Percentiles rank a stretch among this genome's conserved stretches.
These are phyloP conservation scores for Adelges cooleyi DNA, from an alignment of 1,140 invertebrate genomes.

Conservation along the genomic window DNA sequence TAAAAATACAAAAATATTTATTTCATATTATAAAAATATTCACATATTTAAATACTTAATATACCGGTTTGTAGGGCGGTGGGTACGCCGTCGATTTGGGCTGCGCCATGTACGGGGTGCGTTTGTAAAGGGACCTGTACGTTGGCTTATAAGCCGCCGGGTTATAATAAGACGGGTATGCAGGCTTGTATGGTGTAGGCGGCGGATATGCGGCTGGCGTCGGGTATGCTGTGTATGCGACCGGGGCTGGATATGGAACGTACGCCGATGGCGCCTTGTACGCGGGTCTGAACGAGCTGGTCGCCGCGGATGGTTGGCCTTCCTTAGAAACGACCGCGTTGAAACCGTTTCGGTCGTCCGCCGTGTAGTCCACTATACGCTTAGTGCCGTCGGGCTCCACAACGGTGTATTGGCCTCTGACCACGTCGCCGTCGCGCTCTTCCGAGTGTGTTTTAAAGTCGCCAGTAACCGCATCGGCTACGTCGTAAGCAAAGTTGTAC, in stretches of 20 bases:
- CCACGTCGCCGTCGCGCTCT: constrained; percentile 45
- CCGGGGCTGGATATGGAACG: neutral
- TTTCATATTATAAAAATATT: no score
- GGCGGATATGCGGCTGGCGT: no score
- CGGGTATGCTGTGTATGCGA: neutral
- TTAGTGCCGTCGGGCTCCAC: constrained; percentile 66
- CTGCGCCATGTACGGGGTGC: no score
- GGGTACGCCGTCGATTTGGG: no score
- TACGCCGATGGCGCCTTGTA: neutral
- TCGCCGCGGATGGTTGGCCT: neutral
- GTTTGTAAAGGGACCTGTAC: no score
- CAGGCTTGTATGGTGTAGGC: no score
- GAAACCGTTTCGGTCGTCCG: constrained; percentile 64
- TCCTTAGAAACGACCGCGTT: constrained; percentile 49
- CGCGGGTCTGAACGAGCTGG: neutral
- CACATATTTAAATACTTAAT: no score
- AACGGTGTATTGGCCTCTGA: constrained; percentile 59
- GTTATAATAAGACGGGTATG: no score
- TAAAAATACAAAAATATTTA: no score
- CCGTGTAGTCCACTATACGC: constrained; percentile 61
- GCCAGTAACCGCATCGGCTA: constrained; percentile 46
- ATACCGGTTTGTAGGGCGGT: no score
- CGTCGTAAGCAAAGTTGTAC: constrained; percentile 44
- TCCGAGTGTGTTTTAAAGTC: constrained; percentile 53
- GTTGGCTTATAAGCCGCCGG: no score